Evolutionary conservation across 2,888 invertebrate genomes (phyloP), one percentile per base, ranked within the genome.

Genomic region (Zelleria hepariella): DNA sequence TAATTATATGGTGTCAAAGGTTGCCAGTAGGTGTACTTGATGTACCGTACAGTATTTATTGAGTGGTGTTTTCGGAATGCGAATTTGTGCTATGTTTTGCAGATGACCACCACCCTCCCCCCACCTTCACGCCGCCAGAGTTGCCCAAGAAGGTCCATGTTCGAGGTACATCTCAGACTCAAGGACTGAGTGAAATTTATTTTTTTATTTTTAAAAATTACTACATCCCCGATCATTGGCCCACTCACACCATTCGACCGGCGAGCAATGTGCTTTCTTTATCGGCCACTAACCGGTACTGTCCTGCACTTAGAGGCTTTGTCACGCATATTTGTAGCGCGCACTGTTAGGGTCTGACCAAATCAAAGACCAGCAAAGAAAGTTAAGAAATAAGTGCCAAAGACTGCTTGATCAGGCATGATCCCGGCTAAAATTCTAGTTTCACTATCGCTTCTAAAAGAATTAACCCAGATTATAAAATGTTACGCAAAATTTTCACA

Each of bases 111-210:
- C 96, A 96, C 92, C 95, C 96, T 93, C 96, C 96, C 92, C 96
- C 97, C 91, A 96, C 97, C 92, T 97, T 96, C 93, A 97, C 97
- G 92, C 97, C 97, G 93, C 97, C 97, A 93, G 97, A 97, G 95
- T 95, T 97, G 93, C 97, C 97, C 93, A 97, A 97, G 95, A 95
- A 96, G 94, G 96, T 96, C 94, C 96, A 96, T 94, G 94, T 96
- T 91, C 94, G 96, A 96, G 96, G 96, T 96, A 91, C 90, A 86
- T 82, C 82, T 85, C 85, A 81, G 81, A 77, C 81, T 80, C 79
- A 75, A 78, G 75, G 77, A 79, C 82, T 82, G 84, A 83, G 86
- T 79, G 81, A n/a, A n/a, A 69, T 83, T 84, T 78, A 69, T 82
- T 84, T 78, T 78, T 77, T 71, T 64, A 66, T 71, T 76, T 73